Conservation (phyloP, 2,113 vertebrate species). For the Procapra przewalskii region DNA sequence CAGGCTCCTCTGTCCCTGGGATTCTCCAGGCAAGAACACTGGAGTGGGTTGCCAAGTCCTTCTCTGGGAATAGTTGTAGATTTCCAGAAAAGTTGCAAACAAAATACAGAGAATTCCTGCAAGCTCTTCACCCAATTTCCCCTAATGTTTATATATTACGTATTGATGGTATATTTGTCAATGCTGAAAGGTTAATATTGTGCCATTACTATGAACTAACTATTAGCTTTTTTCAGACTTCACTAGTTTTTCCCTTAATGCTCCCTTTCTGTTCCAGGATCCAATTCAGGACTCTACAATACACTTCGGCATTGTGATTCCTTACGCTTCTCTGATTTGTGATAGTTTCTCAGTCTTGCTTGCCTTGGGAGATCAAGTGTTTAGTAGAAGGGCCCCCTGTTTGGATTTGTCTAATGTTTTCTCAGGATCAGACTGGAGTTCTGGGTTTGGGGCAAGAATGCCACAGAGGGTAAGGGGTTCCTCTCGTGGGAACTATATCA, state of each 20-base stretch:
- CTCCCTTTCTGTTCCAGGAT: not conserved
- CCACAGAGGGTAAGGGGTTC: not conserved
- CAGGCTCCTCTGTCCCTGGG: not conserved
- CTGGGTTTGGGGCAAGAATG: not conserved
- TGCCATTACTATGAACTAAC: not conserved
- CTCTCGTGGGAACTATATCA: not conserved
- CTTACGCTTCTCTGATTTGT: not conserved
- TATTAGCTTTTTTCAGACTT: not conserved
- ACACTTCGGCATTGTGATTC: not conserved
- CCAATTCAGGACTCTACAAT: not conserved
- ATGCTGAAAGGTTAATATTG: not conserved
- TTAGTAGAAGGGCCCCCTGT: not conserved
- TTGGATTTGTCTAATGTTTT: not conserved
- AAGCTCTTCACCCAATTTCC: not conserved
- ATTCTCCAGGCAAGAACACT: not conserved
- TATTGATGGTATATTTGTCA: not conserved
- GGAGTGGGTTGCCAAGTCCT: not conserved
- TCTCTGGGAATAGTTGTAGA: not conserved
- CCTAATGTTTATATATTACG: not conserved
- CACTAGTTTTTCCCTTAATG: not conserved
- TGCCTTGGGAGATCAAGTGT: not conserved
- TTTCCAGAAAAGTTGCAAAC: not conserved
- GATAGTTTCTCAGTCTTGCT: not conserved
- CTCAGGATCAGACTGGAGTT: not conserved
- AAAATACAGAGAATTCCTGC: not conserved